Evolutionary conservation across 2,113 vertebrate genomes (phyloP), one percentile per base, ranked within the genome.

Genomic region (Erpornis zantholeuca): DNA sequence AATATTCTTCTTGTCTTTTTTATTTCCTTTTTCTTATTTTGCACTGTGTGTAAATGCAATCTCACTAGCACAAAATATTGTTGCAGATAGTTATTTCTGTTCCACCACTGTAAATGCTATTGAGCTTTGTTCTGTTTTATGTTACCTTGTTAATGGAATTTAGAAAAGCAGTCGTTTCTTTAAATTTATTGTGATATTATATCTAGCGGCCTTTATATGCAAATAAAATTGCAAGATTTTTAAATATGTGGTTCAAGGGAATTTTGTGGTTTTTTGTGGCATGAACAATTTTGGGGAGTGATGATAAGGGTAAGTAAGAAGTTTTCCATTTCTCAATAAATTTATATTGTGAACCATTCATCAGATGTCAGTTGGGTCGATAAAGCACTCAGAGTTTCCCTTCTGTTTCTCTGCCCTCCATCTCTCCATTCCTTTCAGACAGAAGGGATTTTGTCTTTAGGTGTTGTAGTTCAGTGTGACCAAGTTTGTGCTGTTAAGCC

Each of bases 171-270:
- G 98, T 91, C 98, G 97, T 98, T 98, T 97, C 98, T 99, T 99
- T 99, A 98, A 98, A 98, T 99, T 99, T 98, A 98, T 99, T 99
- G 99, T 99, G 99, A 99, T 98, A 98, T 98, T 99, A 99, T 98
- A 99, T 99, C 99, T 99, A 99, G 99, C 98, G 98, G 99, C 99
- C 99, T 99, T 99, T 99, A 99, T 99, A 99, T 99, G 99, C 99
- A 99, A 99, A 99, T 99, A 99, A 99, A 99, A 99, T 99, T 99
- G 99, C 99, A 99, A 99, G 99, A 99, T 99, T 99, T 99, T 99
- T 99, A 99, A 99, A 88, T 88, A 68, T 0, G 70, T 94, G 72
- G 73, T 96, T 79, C 87, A 83, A 94, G 91, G 81, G 85, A 91
- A 36, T 85, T 53, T 65, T 86, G 53, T 81, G 50, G 76, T 71